Evolutionary conservation across 2,888 invertebrate genomes (phyloP).

Genomic region (Onchidella celtica): DNA sequence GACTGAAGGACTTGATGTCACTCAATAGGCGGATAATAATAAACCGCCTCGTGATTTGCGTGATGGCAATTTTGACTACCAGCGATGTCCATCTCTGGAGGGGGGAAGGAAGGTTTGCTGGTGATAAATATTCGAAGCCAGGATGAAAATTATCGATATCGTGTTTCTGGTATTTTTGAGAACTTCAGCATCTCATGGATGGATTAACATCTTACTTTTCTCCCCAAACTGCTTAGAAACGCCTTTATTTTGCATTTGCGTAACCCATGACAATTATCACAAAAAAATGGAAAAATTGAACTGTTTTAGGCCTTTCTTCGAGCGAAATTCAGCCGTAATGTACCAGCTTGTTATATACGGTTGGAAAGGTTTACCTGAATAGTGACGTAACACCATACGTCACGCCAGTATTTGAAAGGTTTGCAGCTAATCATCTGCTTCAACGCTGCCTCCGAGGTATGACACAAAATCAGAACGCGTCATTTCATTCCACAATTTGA

Average conservation of each 20-base stretch:
- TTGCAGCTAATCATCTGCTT: neutral
- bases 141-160: neutral
- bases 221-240: neutral
- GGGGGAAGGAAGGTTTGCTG: neutral
- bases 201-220: neutral
- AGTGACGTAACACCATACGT: neutral
- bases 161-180: neutral
- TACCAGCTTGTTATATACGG: too few species aligned
- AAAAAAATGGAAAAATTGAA: too few species aligned
- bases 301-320: neutral
- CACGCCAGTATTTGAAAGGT: neutral
- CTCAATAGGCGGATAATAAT: too few species aligned
- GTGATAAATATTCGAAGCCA: neutral
- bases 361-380: neutral
- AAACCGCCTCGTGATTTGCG: too few species aligned
- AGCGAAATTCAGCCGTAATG: too few species aligned
- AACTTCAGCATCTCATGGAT: neutral
- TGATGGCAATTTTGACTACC: too few species aligned
- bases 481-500: neutral
- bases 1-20: too few species aligned
- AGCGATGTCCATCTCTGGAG: too few species aligned
- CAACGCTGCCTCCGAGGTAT: neutral
- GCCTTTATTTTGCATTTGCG: neutral
- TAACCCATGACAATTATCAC: too few species aligned
- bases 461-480: neutral